Percentiles rank a stretch among this genome's conserved stretches.
Conservation (phyloP, 2,113 vertebrate species). For the Amphiprion percula region DNA sequence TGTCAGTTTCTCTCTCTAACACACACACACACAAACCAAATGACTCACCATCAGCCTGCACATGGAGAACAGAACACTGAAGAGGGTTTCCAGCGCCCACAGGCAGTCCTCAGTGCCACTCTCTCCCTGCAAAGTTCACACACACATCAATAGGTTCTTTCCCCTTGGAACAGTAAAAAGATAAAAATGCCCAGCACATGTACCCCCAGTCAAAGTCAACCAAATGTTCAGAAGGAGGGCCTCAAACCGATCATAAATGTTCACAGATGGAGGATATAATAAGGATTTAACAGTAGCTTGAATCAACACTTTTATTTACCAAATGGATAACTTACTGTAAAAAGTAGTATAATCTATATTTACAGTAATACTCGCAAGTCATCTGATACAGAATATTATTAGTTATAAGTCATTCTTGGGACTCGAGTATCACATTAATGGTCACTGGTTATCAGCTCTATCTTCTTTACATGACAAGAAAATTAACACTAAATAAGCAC, state of each 20-base stretch:
- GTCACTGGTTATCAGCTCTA: no score
- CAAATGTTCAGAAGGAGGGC: constrained; percentile 11
- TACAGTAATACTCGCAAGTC: neutral
- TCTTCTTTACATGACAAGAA: no score
- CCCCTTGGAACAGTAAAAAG: constrained; percentile 40
- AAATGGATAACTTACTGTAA: neutral
- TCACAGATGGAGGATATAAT: constrained; percentile 10
- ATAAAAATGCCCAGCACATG: constrained; percentile 26
- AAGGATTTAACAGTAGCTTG: neutral
- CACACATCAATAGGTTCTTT: constrained; percentile 40
- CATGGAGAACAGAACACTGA: constrained; percentile 95
- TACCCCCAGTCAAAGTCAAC: constrained; percentile 5
- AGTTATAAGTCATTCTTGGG: neutral
- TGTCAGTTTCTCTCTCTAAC: constrained; percentile 26
- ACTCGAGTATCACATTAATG: no score
- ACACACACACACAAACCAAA: constrained; percentile 30
- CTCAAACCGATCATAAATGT: constrained; percentile 32
- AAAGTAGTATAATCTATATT: neutral
- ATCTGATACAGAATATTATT: neutral
- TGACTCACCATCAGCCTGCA: constrained; percentile 97
- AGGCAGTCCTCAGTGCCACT: constrained; percentile 92
- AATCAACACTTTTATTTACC: neutral
- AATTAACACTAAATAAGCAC: neutral
- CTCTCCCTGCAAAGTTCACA: constrained; percentile 88
- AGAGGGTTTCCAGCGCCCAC: constrained; percentile 95